These are phyloP conservation scores for Seladonia tumulorum DNA, from an alignment of 2,888 invertebrate species.

Conservation along the genomic window DNA sequence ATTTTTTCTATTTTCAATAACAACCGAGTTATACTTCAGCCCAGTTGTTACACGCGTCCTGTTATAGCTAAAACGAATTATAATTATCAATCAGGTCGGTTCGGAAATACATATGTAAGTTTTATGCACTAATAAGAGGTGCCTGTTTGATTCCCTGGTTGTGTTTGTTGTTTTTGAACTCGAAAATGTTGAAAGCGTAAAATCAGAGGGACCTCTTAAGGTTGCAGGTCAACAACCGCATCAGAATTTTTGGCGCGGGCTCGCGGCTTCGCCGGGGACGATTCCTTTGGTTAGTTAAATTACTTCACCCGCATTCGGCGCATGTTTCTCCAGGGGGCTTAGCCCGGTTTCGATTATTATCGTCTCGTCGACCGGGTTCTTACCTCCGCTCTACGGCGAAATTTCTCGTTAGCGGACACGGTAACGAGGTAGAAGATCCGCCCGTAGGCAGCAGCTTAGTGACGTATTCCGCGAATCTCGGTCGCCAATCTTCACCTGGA, in stretches of 20 bases:
- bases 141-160: no score
- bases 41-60: no score
- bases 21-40: no score
- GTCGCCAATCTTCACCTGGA: slow-evolving; percentile 50
- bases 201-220: neutral
- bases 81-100: no score
- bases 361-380: slow-evolving; percentile 41
- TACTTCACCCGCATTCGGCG: slow-evolving; percentile 14
- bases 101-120: no score
- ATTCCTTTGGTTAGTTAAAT: slow-evolving; percentile 28
- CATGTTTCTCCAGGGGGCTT: slow-evolving; percentile 28
- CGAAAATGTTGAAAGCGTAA: no score
- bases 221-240: neutral
- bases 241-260: neutral
- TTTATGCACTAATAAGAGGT: no score
- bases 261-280: neutral
- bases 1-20: no score
- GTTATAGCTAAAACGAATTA: no score
- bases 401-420: slow-evolving; percentile 60
- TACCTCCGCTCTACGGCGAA: slow-evolving; percentile 53
- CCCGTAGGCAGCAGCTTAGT: slow-evolving; percentile 34
- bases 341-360: slow-evolving; percentile 55
- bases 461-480: slow-evolving; percentile 53
- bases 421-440: slow-evolving; percentile 59
- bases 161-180: no score